Base-by-base conservation (phyloP, 53 echinoderm and acorn worm species). In the Stichopus horrens region DNA sequence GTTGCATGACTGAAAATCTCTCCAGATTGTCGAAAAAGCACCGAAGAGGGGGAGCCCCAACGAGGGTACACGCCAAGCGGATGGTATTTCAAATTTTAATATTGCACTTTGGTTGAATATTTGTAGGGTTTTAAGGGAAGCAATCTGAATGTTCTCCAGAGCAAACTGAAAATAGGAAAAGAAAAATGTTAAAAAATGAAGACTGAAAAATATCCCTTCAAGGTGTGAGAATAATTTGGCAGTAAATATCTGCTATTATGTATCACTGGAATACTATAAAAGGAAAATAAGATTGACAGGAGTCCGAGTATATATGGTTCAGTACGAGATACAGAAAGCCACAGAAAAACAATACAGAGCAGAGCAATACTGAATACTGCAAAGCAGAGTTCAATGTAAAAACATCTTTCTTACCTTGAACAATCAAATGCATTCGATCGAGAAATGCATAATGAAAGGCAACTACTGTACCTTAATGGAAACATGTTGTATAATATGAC, bases 31-130 rank as follows among this genome's bases (percentile, higher is more conserved):
- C 8, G 53, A 79, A 51, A 55, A 79, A 53, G 79, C 53, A 54
- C 53, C 19, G 55, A 54, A 79, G 16, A 6, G 54, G 53, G 18
- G 52, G 52, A 51, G 52, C 18, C 53, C 14, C 19, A 51, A 53
- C 8, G 52, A 55, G 55, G 53, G 79, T 8, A 53, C 16, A 53
- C 55, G 53, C 8, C 11, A 53, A 19, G 53, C 5, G 79, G 79
- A 79, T 79, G 79, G 79, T 54, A 79, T 79, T 52, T 16, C 18
- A 79, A 78, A 79, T 79, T 52, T 16, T 55, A 79, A 52, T 79
- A 55, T 79, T 63, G 63, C 63, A 63, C 63, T 16, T 63, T 63
- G 14, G 63, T 63, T 63, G 63, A 63, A 63, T 13, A 63, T 16
- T 13, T 13, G 63, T 63, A 13, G 63, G 14, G 63, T 13, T 10